These are phyloP conservation scores for Casuarius casuarius DNA, from an alignment of 2,113 vertebrate genomes.

Conservation along the genomic window DNA sequence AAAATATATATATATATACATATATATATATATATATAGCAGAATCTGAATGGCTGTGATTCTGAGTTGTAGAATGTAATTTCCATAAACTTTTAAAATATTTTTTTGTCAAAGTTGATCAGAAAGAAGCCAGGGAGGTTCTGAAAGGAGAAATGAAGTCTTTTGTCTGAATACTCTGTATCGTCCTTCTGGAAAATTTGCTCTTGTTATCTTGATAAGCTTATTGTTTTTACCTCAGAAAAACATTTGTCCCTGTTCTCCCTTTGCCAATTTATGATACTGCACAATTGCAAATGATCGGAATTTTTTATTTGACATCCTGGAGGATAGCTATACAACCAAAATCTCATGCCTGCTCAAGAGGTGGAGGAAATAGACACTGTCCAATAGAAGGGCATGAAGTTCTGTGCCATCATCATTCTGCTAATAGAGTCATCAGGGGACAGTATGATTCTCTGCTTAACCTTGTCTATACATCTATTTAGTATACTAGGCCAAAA, in stretches of 20 bases:
- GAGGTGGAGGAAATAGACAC: background rate
- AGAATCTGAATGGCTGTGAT: background rate
- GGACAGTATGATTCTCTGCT: background rate
- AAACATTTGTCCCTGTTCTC: background rate
- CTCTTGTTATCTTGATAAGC: background rate
- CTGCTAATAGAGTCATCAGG: background rate
- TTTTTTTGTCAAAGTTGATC: background rate
- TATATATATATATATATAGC: too few species aligned
- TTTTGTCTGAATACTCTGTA: background rate
- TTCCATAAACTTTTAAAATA: background rate
- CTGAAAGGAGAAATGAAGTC: background rate
- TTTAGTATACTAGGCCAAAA: background rate
- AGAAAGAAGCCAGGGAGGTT: background rate
- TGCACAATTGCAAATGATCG: background rate
- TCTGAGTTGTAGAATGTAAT: background rate
- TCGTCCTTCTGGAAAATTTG: background rate
- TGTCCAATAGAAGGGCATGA: background rate
- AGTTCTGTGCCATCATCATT: background rate
- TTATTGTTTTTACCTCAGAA: background rate
- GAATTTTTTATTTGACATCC: background rate
- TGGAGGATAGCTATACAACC: background rate
- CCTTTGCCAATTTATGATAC: background rate
- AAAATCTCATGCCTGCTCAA: background rate
- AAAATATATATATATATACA: too few species aligned
- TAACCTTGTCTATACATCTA: background rate